These are phyloP conservation scores for Schizothorax lantsangensis DNA, from an alignment of 2,797 vertebrate genomes.

Conservation along the genomic window DNA sequence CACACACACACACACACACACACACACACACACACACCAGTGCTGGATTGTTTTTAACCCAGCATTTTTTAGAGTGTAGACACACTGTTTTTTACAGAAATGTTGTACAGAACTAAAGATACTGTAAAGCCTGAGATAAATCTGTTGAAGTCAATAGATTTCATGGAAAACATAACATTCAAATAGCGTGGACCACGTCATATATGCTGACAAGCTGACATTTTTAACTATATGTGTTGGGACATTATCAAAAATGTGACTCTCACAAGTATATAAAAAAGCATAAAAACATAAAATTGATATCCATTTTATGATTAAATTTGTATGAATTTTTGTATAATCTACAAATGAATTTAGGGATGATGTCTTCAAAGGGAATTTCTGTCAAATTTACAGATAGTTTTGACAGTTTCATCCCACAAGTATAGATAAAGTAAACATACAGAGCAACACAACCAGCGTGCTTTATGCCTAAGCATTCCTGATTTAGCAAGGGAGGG, in stretches of 20 bases:
- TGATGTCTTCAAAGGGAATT: background rate
- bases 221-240: background rate
- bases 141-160: background rate
- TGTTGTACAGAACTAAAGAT: background rate
- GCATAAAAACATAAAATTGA: too few species aligned
- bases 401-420: background rate
- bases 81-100: background rate
- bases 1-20: conserved; percentile 10
- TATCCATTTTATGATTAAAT: background rate
- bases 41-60: too few species aligned
- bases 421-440: conserved; percentile 21
- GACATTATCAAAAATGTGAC: background rate
- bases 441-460: conserved; percentile 1
- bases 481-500: conserved; percentile 51
- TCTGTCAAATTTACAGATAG: background rate
- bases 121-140: background rate
- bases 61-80: background rate
- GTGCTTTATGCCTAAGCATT: conserved; percentile 40
- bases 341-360: background rate
- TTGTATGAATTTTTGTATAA: background rate
- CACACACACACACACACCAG: background rate
- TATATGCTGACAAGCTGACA: background rate
- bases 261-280: background rate
- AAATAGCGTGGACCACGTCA: background rate
- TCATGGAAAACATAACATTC: background rate